Evolutionary conservation across 2,888 invertebrate genomes (phyloP).

Genomic region (Aspidapion aeneum): DNA sequence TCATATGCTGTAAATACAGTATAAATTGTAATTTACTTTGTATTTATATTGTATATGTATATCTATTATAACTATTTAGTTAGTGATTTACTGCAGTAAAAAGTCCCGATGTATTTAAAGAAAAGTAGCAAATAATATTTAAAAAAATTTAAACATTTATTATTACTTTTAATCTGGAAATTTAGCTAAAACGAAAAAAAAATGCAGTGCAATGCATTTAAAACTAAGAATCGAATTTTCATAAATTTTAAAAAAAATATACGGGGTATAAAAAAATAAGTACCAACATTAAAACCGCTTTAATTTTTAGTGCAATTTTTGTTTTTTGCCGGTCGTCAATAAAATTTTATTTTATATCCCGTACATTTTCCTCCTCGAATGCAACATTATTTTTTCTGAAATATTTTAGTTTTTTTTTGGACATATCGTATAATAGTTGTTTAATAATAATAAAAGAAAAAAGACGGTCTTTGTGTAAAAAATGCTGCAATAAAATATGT

Average conservation of each 20-base stretch:
- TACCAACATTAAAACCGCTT: background rate
- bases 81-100: background rate
- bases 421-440: slow-evolving; percentile 25
- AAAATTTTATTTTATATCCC: background rate
- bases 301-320: background rate
- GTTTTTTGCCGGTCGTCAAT: background rate
- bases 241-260: background rate
- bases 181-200: background rate
- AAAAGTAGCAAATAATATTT: background rate
- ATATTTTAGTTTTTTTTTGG: slow-evolving; percentile 3
- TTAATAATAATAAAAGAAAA: too few species aligned
- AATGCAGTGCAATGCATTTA: background rate
- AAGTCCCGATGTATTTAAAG: background rate
- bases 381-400: background rate
- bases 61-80: background rate
- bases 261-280: background rate
- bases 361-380: background rate
- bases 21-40: background rate
- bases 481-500: slow-evolving; percentile 49
- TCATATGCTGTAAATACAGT: background rate
- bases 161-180: slow-evolving; percentile 1
- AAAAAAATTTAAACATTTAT: background rate
- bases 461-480: slow-evolving; percentile 43
- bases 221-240: background rate
- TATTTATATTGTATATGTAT: background rate